These are phyloP conservation scores for Drosophila austrosaltans DNA, from an alignment of 2,888 invertebrate genomes.

Conservation along the genomic window DNA sequence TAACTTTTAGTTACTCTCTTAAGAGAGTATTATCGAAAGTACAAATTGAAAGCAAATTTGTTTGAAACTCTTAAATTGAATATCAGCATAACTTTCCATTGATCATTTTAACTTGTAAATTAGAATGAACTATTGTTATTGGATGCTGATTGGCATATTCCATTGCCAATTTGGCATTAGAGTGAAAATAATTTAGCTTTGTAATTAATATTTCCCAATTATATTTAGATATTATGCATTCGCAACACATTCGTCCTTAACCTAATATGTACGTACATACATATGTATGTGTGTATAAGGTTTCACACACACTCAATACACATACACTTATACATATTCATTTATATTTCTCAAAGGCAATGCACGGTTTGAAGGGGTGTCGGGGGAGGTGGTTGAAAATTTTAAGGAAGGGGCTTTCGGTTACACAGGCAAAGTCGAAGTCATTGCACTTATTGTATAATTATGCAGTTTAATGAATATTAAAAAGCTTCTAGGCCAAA, in stretches of 20 bases:
- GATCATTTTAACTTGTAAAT: too few species aligned
- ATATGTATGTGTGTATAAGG: too few species aligned
- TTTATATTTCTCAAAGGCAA: not conserved
- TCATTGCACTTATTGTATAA: conserved; percentile 75
- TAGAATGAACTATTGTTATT: too few species aligned
- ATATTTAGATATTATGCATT: conserved; percentile 4
- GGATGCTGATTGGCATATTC: too few species aligned
- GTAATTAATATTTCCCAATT: not conserved
- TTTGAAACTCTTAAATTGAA: too few species aligned
- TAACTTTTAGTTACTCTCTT: too few species aligned
- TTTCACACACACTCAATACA: not conserved
- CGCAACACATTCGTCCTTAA: not conserved
- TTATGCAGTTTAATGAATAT: conserved; percentile 77
- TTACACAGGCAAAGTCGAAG: conserved; percentile 41
- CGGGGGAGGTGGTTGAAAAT: not conserved
- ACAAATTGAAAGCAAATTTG: too few species aligned
- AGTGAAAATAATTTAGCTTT: not conserved
- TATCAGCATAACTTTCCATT: too few species aligned
- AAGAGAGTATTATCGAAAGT: too few species aligned
- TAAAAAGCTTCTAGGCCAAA: conserved; percentile 59
- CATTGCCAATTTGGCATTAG: not conserved
- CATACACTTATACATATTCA: not conserved
- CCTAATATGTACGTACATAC: not conserved
- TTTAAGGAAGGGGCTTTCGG: not conserved
- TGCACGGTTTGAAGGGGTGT: not conserved